A percentile compares a stretch with the other conserved stretches of the same genome.
These are phyloP conservation scores for Anguilla marmorata DNA, from an alignment of 2,797 vertebrate genomes.

Conservation along the genomic window DNA sequence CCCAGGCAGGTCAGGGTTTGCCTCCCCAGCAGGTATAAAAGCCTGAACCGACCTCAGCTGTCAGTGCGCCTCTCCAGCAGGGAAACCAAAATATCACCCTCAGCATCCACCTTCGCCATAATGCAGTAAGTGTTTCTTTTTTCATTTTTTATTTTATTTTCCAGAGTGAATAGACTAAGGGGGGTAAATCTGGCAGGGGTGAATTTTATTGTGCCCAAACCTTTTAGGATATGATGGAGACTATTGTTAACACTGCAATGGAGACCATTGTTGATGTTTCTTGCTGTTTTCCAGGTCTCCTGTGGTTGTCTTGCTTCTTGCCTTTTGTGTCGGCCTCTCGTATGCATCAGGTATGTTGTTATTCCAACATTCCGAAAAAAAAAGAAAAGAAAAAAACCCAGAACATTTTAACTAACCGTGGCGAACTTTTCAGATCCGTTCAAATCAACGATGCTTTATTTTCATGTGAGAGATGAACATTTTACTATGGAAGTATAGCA, in stretches of 20 bases:
- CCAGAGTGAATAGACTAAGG: not conserved
- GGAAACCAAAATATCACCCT: not conserved
- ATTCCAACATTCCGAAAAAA: not conserved
- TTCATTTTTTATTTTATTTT: not conserved
- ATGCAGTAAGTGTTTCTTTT: not conserved
- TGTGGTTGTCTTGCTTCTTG: not conserved
- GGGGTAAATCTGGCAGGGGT: not conserved
- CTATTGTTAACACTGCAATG: not conserved
- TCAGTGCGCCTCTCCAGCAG: not conserved
- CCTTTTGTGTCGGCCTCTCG: not conserved
- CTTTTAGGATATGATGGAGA: not conserved
- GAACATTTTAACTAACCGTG: not conserved
- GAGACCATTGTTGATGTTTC: not conserved
- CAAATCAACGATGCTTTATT: not conserved
- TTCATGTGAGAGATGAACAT: no score
- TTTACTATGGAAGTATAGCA: not conserved
- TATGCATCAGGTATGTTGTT: constrained; percentile 1
- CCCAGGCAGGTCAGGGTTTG: not conserved
- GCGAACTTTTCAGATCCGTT: not conserved
- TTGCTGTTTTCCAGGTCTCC: not conserved
- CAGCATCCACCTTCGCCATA: not conserved
- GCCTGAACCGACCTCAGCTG: not conserved
- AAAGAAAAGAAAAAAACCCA: no score
- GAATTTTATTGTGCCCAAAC: not conserved
- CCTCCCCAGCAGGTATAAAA: not conserved